These are phyloP conservation scores for Neostethus bicornis DNA, from an alignment of 2,797 vertebrate genomes.

Conservation along the genomic window DNA sequence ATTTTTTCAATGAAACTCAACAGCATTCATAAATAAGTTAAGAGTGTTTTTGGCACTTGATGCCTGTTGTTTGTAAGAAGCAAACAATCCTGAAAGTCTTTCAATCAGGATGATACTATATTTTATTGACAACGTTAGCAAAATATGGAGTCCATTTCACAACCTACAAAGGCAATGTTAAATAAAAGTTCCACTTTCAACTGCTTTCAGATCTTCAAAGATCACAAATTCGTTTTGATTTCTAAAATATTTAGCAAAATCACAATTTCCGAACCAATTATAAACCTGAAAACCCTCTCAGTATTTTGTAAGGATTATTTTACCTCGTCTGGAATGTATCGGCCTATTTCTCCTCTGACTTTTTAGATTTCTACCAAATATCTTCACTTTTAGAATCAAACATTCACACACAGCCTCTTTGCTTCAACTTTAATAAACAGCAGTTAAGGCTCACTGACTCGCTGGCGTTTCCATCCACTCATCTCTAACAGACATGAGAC, in stretches of 20 bases:
- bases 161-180: no score
- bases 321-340: constrained; percentile 26
- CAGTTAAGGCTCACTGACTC: background rate
- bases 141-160: background rate
- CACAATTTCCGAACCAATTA: constrained; percentile 20
- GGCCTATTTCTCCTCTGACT: constrained; percentile 23
- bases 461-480: background rate
- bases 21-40: no score
- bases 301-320: constrained; percentile 33
- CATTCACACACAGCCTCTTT: constrained; percentile 18
- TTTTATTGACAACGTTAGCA: no score
- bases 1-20: no score
- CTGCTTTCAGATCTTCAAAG: background rate
- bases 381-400: background rate
- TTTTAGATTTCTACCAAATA: constrained; percentile 30
- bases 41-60: no score
- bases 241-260: constrained; percentile 7
- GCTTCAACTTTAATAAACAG: constrained; percentile 7
- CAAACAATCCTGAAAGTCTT: no score
- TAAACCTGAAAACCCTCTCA: constrained; percentile 28
- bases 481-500: constrained; percentile 4
- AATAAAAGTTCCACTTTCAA: no score
- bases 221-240: constrained; percentile 17
- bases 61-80: no score
- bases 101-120: no score